These are phyloP conservation scores for Gopherus flavomarginatus DNA, from an alignment of 2,113 vertebrate species.

Conservation along the genomic window DNA sequence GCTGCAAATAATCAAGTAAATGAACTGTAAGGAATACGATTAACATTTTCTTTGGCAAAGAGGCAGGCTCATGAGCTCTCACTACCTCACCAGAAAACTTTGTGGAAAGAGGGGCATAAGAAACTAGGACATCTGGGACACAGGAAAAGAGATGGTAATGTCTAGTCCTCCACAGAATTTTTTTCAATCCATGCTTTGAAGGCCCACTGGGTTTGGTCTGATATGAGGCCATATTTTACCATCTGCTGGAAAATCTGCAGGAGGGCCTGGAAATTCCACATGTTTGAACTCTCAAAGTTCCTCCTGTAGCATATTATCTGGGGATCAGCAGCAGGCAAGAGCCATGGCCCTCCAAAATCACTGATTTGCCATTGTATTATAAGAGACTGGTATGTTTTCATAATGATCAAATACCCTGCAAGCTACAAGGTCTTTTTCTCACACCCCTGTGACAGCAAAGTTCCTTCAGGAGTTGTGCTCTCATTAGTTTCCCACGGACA, in stretches of 20 bases:
- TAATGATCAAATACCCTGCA: not conserved
- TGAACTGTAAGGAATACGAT: not conserved
- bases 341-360: not conserved
- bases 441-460: not conserved
- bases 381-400: not conserved
- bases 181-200: not conserved
- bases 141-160: accelerated
- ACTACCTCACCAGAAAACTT: not conserved
- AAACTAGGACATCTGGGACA: not conserved
- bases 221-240: not conserved
- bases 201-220: accelerated
- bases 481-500: not conserved
- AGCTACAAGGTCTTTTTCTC: not conserved
- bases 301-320: not conserved
- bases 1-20: not conserved
- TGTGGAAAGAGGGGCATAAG: not conserved
- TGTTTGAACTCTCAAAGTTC: not conserved
- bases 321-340: not conserved
- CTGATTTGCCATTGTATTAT: not conserved
- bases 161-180: accelerated
- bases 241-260: not conserved
- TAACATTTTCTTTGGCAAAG: not conserved
- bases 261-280: not conserved
- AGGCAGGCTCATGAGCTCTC: not conserved
- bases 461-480: not conserved